phyloP scores from a whole-genome alignment of 2,888 invertebrate species.

The Volucella bombylans region DNA sequence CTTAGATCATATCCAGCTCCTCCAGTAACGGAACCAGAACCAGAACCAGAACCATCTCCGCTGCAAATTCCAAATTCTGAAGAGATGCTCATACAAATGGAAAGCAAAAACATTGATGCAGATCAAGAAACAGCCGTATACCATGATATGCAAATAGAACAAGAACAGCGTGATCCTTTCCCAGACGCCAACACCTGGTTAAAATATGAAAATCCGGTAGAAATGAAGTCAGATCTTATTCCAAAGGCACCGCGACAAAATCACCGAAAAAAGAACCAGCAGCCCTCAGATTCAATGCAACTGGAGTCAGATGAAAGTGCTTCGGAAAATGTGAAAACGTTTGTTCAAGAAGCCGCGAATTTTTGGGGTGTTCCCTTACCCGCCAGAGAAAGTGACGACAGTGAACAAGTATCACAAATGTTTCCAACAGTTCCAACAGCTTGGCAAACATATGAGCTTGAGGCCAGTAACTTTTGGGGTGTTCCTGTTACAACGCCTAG shows the following conservation, averaged over 20 bases:
- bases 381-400: background rate
- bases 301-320: conserved; percentile 7
- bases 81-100: background rate
- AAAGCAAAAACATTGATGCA: background rate
- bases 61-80: background rate
- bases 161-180: background rate
- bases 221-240: background rate
- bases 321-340: background rate
- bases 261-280: background rate
- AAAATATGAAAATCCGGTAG: background rate
- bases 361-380: conserved; percentile 25
- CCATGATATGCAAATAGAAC: conserved; percentile 16
- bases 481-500: conserved; percentile 10
- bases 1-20: conserved; percentile 77
- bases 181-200: conserved; percentile 20
- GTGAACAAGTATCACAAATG: background rate
- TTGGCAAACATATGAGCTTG: conserved; percentile 80
- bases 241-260: conserved; percentile 74
- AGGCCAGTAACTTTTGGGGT: conserved; percentile 78
- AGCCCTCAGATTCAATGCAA: conserved; percentile 18
- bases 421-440: conserved; percentile 52
- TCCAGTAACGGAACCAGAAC: background rate
- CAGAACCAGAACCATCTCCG: background rate
- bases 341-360: conserved; percentile 25
- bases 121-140: conserved; percentile 12